Evolutionary conservation across 1,140 invertebrate genomes (phyloP), one percentile per base, ranked within the genome.

Genomic region (Palaemon carinicauda): DNA sequence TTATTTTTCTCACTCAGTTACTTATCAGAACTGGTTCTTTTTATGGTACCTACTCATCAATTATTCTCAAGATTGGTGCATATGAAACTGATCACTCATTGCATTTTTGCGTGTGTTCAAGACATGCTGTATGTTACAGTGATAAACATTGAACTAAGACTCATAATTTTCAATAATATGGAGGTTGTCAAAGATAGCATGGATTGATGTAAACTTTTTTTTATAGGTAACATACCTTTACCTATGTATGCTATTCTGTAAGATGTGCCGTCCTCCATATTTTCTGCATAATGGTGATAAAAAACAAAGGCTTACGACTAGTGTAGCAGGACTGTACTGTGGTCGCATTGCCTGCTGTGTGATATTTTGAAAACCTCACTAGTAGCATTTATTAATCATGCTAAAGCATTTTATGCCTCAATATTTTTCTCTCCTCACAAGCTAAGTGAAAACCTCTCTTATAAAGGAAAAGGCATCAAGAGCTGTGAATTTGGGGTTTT

Each of bases 201-300:
- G 7, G 5, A 41, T 12, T 10, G 51, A 50, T 75, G 27, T 50
- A n/a, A 73, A 50, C 41, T 50, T 50, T 21, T n/a, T 75, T 21
- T 29, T 3, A 73, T 19, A 41, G 15, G 29, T 33, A 29, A 33
- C 41, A n/a, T 41, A 33, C 71, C n/a, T 27, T 33, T 27, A 33
- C n/a, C 41, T 41, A 75, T 75, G 73, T n/a, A 33, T 75, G 73
- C 41, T 50, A 21, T 75, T 31, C 41, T 50, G 1, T 75, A 17
- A 19, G 41, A 50, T 75, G 73, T 75, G 24, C 73, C 73, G 73
- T 75, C 73, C 73, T 75, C 71, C 71, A 51, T 75, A 21, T 75
- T 51, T 33, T 50, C 17, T 33, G 51, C 73, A 75, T 33, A 21
- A n/a, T 75, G 33, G 33, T 51, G 33, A 51, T 75, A 75, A 75